Base-by-base conservation (phyloP, 1,140 invertebrate species). In the Lepidurus arcticus region DNA sequence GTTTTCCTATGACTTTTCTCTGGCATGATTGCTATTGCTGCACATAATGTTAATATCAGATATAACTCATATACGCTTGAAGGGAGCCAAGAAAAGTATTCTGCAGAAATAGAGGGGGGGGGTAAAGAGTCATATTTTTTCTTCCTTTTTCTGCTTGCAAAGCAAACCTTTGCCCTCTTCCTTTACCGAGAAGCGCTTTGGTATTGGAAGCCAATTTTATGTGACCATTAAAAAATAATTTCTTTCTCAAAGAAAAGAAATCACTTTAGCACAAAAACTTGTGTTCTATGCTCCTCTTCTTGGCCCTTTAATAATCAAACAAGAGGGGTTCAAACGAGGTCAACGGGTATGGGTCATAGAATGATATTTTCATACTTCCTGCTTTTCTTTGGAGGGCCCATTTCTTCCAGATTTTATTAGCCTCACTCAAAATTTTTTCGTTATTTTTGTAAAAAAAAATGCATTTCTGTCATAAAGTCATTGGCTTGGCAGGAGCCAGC, bases 291-390 rank as follows among this genome's bases (percentile, higher is more conserved):
- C 34, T 34, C 34, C 2, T 4, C 34, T 34, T 34, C 4, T 34
- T 34, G 34, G 34, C 2, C 34, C 34, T 34, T 4, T 34, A 34
- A 3, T 34, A 34, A 34, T 34, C 34, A 3, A 34, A 34, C 1
- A 34, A 34, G 34, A 34, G 34, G 34, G 34, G 34, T 34, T 34
- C 34, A 34, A 34, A 34, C 34, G 34, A 34, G 34, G 34, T 34
- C 34, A 34, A 34, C 3, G 34, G 34, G 34, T 34, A 34, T 34
- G 34, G 34, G n/a, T 65, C 53, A 65, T 47, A 47, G 21, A 65
- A 65, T 65, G 53, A 65, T 65, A 65, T 65, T 65, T 65, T 65
- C 53, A 65, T 65, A 65, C 53, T 65, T 65, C 53, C 53, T 65
- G 53, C 53, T n/a, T 65, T 34, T 65, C 53, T 65, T 21, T 65